phyloP scores from a whole-genome alignment of 2,888 invertebrate species.

The Lysandra bellargus region DNA sequence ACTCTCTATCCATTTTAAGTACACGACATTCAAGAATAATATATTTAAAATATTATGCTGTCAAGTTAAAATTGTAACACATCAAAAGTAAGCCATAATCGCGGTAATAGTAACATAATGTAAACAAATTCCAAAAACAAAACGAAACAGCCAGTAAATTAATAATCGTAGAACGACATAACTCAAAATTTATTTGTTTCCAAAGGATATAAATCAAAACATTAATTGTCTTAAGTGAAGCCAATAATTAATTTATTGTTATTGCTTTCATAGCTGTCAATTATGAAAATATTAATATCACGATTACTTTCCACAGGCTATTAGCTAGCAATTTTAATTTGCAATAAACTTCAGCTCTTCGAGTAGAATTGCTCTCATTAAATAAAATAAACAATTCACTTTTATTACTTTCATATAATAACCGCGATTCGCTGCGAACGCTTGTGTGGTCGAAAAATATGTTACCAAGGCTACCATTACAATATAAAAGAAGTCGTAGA shows the following conservation, averaged over 20 bases:
- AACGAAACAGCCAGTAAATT: background rate
- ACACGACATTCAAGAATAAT: background rate
- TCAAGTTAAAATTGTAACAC: background rate
- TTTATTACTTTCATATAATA: constrained; percentile 42
- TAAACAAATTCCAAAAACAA: background rate
- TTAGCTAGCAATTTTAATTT: constrained; percentile 36
- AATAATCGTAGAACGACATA: background rate
- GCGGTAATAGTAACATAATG: background rate
- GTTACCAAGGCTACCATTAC: background rate
- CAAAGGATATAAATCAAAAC: background rate
- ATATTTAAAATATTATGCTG: background rate
- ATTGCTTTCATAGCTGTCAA: constrained; percentile 11
- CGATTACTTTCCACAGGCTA: constrained; percentile 19
- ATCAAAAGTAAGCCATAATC: background rate
- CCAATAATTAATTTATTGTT: constrained; percentile 9
- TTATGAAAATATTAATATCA: constrained; percentile 10
- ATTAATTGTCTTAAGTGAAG: constrained; percentile 14
- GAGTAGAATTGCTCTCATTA: constrained; percentile 42
- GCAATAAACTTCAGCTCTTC: constrained; percentile 42
- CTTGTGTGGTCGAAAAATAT: constrained; percentile 44
- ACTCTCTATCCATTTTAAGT: background rate
- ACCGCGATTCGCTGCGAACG: constrained; percentile 41
- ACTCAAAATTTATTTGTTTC: constrained; percentile 4
- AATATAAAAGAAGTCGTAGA: background rate
- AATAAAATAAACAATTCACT: constrained; percentile 44